Base-by-base conservation (phyloP, 2,797 vertebrate genomes). In the Buceros bicornis region DNA sequence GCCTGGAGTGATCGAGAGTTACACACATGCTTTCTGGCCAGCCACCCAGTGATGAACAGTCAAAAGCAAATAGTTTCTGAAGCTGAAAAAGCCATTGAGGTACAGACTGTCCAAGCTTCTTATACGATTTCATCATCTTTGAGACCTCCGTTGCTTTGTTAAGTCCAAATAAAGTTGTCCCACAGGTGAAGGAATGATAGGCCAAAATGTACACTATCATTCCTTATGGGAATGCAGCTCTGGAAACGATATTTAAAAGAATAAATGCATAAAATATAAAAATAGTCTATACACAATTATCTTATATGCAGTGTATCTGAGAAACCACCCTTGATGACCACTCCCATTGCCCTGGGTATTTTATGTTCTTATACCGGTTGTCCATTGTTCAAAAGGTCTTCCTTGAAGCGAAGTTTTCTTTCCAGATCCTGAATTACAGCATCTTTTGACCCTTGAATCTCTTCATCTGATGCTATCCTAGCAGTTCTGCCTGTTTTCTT, bases 361-460 rank as follows among this genome's bases (percentile, higher is more conserved):
- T 82, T 47, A 40, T 50, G 11, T 16, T 65, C 93, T 84, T 69
- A 15, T 98, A 98, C 98, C 98, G 98, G 98, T 91, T 98, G 98
- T n/a, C 99, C 99, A 1, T 99, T 99, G 98, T 99, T 99, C 57
- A 99, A 93, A 47, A 99, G 98, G 82, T 99, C 99, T 93, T 99
- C 99, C 97, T 99, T 99, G 96, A 99, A 99, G 93, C 99, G 99
- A 82, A 99, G 98, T 79, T 99, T 99, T 87, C 99, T 98, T 98
- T 99, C 99, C 97, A 99, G 96, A 94, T 99, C 99, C 97, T 99
- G 99, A 96, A 99, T 99, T 90, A 99, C 99, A 2, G 99, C 99
- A 21, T 99, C 99, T 97, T 99, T 99, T 71, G 99, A 99, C 69
- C 99, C 99, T 96, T 99, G 99, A 96, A 99, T 99, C 97, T 99